Evolutionary conservation across 2,888 invertebrate genomes (phyloP).

Genomic region (Asteroscopus sphinx): DNA sequence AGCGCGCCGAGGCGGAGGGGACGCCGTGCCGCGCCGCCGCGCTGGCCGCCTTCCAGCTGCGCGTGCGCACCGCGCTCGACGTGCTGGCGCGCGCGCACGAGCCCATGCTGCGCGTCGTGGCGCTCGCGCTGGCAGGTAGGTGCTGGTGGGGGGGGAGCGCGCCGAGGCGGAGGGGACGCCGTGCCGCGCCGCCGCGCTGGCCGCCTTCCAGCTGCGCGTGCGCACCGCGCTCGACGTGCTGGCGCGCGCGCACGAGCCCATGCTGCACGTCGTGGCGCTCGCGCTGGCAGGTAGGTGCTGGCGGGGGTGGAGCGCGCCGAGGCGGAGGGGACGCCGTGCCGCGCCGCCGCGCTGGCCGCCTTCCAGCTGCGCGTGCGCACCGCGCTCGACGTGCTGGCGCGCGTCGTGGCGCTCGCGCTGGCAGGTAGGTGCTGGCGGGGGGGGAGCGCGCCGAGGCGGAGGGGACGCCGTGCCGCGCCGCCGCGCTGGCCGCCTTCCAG

Average conservation of each 20-base stretch:
- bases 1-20: too few species aligned
- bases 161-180: slow-evolving; percentile 93
- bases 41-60: too few species aligned
- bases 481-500: slow-evolving; percentile 97
- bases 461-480: slow-evolving; percentile 94
- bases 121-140: slow-evolving; percentile 93
- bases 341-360: slow-evolving; percentile 97
- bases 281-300: slow-evolving; percentile 90
- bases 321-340: slow-evolving; percentile 92
- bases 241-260: slow-evolving; percentile 90
- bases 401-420: slow-evolving; percentile 97
- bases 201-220: slow-evolving; percentile 96
- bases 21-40: too few species aligned
- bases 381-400: slow-evolving; percentile 96
- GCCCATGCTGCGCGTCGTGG: too few species aligned
- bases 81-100: too few species aligned
- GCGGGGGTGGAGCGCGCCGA: slow-evolving; percentile 91
- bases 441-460: slow-evolving; percentile 92
- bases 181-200: slow-evolving; percentile 96
- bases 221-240: slow-evolving; percentile 96
- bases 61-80: too few species aligned
- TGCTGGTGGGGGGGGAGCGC: slow-evolving; percentile 85
- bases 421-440: slow-evolving; percentile 87
- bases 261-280: slow-evolving; percentile 81
- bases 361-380: slow-evolving; percentile 96